Base-by-base conservation (phyloP, 2,797 vertebrate species). In the Enteromius anoplus region DNA sequence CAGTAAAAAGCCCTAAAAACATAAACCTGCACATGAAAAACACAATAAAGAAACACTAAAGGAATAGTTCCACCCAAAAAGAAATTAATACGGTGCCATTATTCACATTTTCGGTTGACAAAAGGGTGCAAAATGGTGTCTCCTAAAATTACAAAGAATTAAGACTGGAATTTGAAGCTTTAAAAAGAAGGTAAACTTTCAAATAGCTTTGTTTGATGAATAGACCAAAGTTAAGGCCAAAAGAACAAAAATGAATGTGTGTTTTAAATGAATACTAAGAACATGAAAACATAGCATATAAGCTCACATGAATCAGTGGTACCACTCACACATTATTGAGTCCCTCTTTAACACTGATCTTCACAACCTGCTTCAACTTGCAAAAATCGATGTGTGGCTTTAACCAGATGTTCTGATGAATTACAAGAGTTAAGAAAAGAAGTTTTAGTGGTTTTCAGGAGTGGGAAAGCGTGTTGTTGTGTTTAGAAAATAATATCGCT, bases 331-430 rank as follows among this genome's bases (percentile, higher is more conserved):
- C 23, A 84, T 80, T 66, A 73, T 15, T 47, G 70, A 68, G 51
- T 64, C 68, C 23, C 32, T 75, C 51, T 62, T 83, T 49, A 77
- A 71, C 65, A 53, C 47, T 55, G 42, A 73, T 64, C 69, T 73
- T 51, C 12, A 64, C 19, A 37, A 72, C 80, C 42, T 73, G 68
- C 40, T 37, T 72, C 53, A 49, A 60, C 55, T 26, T 73, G 55
- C 40, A 71, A 12, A 64, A 65, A 71, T 80, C 12, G 1, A 81
- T 47, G 15, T 71, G 32, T 65, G 42, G 42, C 14, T 64, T 73
- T 5, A 37, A 19, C 79, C 26, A 49, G 42, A 58, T 40, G 19
- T 47, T 10, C 47, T 17, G 29, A 47, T 49, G 40, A 64, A 64
- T 29, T 64, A 32, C 9, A n/a, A 32, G 26, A 32, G 21, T 45